Evolutionary conservation across 2,888 invertebrate species (phyloP).

Genomic region (Palloptera scutellata): DNA sequence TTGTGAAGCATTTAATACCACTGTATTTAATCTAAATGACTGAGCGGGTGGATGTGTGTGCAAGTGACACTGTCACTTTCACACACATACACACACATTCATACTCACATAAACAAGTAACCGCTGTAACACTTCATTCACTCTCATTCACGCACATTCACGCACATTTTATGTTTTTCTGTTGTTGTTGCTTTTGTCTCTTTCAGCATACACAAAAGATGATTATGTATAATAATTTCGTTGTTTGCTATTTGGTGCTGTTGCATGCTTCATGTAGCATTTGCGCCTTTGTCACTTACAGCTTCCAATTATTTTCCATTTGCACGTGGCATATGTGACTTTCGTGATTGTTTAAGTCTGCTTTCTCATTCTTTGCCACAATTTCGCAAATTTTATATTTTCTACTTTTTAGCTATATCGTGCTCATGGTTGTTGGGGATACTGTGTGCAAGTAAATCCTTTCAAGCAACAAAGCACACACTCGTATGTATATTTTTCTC

Average conservation of each 20-base stretch:
- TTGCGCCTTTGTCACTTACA: constrained; percentile 29
- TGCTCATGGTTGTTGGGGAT: too few relatives aligned
- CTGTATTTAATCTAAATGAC: not conserved
- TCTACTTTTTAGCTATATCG: too few relatives aligned
- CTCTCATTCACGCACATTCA: too few relatives aligned
- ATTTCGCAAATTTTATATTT: too few relatives aligned
- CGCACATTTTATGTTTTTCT: too few relatives aligned
- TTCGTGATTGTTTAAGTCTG: constrained; percentile 2
- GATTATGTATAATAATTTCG: not conserved
- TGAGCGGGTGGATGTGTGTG: not conserved
- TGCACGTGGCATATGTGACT: constrained; percentile 36
- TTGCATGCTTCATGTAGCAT: constrained; percentile 8
- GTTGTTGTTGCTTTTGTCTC: too few relatives aligned
- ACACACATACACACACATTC: not conserved
- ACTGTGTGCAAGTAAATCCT: not conserved
- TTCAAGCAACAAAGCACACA: not conserved
- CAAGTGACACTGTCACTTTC: not conserved
- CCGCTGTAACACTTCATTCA: too few relatives aligned
- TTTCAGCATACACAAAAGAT: too few relatives aligned
- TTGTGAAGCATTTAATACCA: not conserved
- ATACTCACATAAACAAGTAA: not conserved
- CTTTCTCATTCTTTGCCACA: not conserved
- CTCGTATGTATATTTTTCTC: not conserved
- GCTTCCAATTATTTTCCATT: constrained; percentile 37
- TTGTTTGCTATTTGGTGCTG: too few relatives aligned